Evolutionary conservation across 1,140 invertebrate species (phyloP), one percentile per base, ranked within the genome.

Genomic region (Holotrichia oblita): DNA sequence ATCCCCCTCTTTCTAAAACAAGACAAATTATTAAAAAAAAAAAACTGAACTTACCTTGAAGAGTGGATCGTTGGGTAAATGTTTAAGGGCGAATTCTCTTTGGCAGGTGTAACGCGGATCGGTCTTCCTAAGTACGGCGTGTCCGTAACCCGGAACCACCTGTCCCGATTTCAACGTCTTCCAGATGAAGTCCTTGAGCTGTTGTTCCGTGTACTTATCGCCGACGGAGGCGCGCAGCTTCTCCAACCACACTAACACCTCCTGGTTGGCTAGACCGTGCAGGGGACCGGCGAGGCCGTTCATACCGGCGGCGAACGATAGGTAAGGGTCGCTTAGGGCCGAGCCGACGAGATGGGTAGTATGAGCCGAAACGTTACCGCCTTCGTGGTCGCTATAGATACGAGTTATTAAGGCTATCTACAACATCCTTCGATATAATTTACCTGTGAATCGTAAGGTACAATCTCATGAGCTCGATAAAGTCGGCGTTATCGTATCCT

Each of bases 141-240:
- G 96, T 3, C 96, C 96, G 86, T 97, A 98, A 61, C 96, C 96
- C 77, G 96, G 96, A n/a, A 98, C 93, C 40, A 97, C 96, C 87
- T 96, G 94, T 78, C 96, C 96, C 81, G 92, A 92, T 87, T 96
- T 97, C 1, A 98, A 87, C 6, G 95, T 96, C 80, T 95, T 94
- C 93, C 94, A 95, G 80, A 97, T 94, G 87, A 95, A 97, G 9
- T 96, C 93, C 84, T 94, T 93, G 69, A 97, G 87, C 80, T 95
- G 89, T 0, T 96, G 92, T 83, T 96, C 94, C 48, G 91, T 91
- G 3, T 92, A 91, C 80, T 91, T 91, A 17, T 93, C 90, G 24
- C 93, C 93, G 59, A 97, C 87, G 81, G 94, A 91, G 76, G 89
- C 82, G 48, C 91, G 89, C 6, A 95, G 84, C 83, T 94, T 95